These are phyloP conservation scores for Neodontobutis hainanensis DNA, from an alignment of 2,113 vertebrate genomes.

Conservation along the genomic window DNA sequence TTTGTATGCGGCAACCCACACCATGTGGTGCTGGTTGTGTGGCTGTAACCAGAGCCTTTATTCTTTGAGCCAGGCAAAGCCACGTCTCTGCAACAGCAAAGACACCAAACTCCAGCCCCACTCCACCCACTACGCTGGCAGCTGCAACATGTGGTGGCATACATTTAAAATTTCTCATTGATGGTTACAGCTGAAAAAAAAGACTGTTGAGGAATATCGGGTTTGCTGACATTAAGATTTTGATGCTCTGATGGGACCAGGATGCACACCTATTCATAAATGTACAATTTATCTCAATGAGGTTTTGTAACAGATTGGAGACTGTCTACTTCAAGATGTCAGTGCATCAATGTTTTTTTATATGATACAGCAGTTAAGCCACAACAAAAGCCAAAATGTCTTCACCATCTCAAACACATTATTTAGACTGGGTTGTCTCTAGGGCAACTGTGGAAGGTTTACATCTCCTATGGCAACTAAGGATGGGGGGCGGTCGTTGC, in stretches of 20 bases:
- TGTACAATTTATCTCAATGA: not conserved
- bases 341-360: not conserved
- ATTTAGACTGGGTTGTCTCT: constrained; percentile 74
- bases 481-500: constrained; percentile 58
- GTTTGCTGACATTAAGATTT: not conserved
- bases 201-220: constrained; percentile 11
- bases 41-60: constrained; percentile 48
- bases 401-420: constrained; percentile 37
- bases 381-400: constrained; percentile 33
- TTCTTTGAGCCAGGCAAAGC: constrained; percentile 47
- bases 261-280: not conserved
- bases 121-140: constrained; percentile 47
- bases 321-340: not conserved
- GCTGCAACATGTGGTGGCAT: constrained; percentile 20
- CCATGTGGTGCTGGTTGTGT: constrained; percentile 46
- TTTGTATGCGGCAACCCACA: constrained; percentile 42
- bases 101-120: constrained; percentile 12
- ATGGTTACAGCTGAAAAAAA: constrained; percentile 28
- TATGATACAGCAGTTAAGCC: not conserved
- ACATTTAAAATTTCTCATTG: constrained; percentile 18
- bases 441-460: constrained; percentile 76
- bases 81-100: constrained; percentile 38
- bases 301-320: not conserved
- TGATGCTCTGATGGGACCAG: not conserved
- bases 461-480: constrained; percentile 78